Base-by-base conservation (phyloP, 2,797 vertebrate species). In the Notolabrus celidotus region DNA sequence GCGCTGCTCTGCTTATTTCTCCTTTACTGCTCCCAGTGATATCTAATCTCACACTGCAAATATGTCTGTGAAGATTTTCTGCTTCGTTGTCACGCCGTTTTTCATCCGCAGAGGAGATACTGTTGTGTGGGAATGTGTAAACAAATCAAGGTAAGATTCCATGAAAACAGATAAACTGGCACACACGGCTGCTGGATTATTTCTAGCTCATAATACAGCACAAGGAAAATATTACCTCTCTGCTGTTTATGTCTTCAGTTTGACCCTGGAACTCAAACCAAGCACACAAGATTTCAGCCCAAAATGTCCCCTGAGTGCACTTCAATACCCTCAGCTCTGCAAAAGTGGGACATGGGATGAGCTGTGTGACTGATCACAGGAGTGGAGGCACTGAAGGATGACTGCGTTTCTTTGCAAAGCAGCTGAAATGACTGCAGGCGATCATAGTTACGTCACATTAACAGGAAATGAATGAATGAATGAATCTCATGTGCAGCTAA, bases 391-490 rank as follows among this genome's bases (percentile, higher is more conserved):
- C 38, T 6, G 38, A 39, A 45, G 51, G 58, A 29, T 45, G 71
- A 71, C 55, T 71, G 62, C 54, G 63, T 71, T 81, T 58, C 54
- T 46, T 73, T 71, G 71, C 52, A 63, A 69, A 77, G 74, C 71
- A 58, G 56, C 75, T 51, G 36, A 59, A 52, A 60, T 39, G 79
- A 60, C 58, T 62, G 63, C 47, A 57, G 71, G 80, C 54, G 38
- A 65, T 86, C 60, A 29, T 54, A 6, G 79, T 79, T 85, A 78
- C 39, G 15, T 84, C 72, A 86, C 53, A 16, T 74, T 31, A 42
- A 49, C 17, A 46, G 66, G 36, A 53, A 67, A 79, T 39, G 65
- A 79, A 63, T 77, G 64, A n/a, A n/a, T n/a, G 4, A 36, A 61
- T 16, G 10, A 73, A 63, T 71, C 75, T 64, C 49, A 72, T 63